Evolutionary conservation across 2,888 invertebrate species (phyloP).

Genomic region (Spodoptera littoralis): DNA sequence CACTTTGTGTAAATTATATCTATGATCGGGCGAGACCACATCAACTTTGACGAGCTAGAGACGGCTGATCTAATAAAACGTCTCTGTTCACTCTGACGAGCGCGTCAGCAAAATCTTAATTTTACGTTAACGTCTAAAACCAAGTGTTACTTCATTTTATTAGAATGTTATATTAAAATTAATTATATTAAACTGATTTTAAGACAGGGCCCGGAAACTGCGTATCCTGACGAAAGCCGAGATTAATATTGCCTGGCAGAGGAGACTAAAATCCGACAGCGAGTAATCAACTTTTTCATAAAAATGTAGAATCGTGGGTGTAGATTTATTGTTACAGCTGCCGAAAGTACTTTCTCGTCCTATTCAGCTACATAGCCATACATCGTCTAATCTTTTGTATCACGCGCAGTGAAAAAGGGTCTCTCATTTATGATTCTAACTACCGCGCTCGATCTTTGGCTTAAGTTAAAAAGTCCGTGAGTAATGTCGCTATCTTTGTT

Average conservation of each 20-base stretch:
- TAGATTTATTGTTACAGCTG: conserved; percentile 50
- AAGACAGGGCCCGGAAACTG: conserved; percentile 12
- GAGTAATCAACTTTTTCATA: conserved; percentile 35
- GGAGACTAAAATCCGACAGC: conserved; percentile 19
- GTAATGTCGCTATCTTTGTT: conserved; percentile 34
- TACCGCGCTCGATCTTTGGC: conserved; percentile 35
- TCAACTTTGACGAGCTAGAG: conserved; percentile 19
- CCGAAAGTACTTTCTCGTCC: conserved; percentile 33
- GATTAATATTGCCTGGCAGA: conserved; percentile 20
- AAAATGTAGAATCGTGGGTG: conserved; percentile 25
- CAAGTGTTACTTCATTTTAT: conserved; percentile 1
- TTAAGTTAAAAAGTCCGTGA: conserved; percentile 34
- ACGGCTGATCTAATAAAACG: conserved; percentile 28
- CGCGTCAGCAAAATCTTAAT: conserved; percentile 1
- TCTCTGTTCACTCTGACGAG: conserved; percentile 10
- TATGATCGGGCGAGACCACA: conserved; percentile 16
- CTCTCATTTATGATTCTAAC: conserved; percentile 49
- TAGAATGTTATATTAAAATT: neutral
- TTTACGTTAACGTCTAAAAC: neutral
- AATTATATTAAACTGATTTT: conserved; percentile 6
- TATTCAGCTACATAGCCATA: conserved; percentile 30
- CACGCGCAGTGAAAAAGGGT: conserved; percentile 39
- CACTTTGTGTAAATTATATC: conserved; percentile 29
- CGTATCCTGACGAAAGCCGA: conserved; percentile 12
- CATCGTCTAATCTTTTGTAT: conserved; percentile 46